Conservation (phyloP, 2,113 vertebrate genomes). For the Fregata magnificens region DNA sequence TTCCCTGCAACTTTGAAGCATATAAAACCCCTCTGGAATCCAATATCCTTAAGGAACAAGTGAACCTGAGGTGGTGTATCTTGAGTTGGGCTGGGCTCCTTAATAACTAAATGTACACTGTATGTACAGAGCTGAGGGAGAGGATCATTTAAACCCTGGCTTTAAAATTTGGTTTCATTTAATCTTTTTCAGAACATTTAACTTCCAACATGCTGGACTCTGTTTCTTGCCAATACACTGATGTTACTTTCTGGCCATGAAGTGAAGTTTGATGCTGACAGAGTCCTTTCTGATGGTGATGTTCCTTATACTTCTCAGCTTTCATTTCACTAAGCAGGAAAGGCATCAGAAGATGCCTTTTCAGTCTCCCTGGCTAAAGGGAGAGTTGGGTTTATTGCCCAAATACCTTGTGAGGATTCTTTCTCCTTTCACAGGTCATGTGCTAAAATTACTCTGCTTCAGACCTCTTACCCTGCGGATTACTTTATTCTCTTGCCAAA, state of each 20-base stretch:
- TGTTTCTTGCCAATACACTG: neutral
- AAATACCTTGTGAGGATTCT: neutral
- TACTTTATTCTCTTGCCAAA: neutral
- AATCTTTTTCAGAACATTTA: neutral
- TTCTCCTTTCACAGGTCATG: neutral
- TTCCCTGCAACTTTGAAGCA: neutral
- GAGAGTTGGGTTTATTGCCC: neutral
- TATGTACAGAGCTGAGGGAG: neutral
- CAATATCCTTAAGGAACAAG: neutral
- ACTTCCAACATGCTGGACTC: neutral
- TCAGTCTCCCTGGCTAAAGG: neutral
- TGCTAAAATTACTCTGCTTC: neutral
- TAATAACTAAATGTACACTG: neutral
- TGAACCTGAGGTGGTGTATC: neutral
- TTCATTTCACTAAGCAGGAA: neutral
- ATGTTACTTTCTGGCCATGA: neutral
- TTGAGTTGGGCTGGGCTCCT: neutral
- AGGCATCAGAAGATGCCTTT: neutral
- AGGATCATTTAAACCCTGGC: neutral
- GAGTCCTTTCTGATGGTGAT: neutral
- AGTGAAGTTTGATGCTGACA: neutral
- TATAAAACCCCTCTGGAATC: neutral
- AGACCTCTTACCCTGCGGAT: neutral
- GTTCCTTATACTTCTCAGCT: neutral
- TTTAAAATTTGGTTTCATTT: neutral